A percentile compares a stretch with the other conserved stretches of the same genome.
Evolutionary conservation across 2,888 invertebrate genomes (phyloP).

Genomic region (Dioctria linearis): DNA sequence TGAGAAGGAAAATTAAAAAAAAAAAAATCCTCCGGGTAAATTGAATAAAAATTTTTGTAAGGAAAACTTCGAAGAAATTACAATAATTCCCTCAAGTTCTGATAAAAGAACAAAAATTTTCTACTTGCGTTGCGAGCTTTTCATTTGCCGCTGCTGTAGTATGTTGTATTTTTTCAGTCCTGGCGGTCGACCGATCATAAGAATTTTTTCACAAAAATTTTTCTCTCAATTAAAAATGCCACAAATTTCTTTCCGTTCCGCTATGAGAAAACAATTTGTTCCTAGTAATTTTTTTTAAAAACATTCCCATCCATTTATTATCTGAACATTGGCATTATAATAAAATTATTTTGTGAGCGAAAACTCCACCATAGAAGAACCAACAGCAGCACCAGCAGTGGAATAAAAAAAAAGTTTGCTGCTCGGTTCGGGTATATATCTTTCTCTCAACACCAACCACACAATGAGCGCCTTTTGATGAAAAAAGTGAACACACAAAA

Average conservation of each 20-base stretch:
- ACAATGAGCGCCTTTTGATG: slow-evolving; percentile 56
- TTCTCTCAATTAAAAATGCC: neutral
- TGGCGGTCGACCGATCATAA: slow-evolving; percentile 25
- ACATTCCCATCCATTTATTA: neutral
- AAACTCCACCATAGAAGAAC: slow-evolving; percentile 27
- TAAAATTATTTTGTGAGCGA: neutral
- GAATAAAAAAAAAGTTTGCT: slow-evolving; percentile 46
- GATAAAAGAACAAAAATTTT: slow-evolving; percentile 42
- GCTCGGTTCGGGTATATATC: slow-evolving; percentile 27
- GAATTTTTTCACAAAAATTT: slow-evolving; percentile 17
- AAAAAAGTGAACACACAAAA: slow-evolving; percentile 57
- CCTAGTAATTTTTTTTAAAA: neutral
- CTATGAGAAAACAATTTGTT: neutral
- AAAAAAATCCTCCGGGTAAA: neutral
- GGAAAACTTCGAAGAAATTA: slow-evolving; percentile 12
- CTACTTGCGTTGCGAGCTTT: slow-evolving; percentile 37
- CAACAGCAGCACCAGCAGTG: slow-evolving; percentile 47
- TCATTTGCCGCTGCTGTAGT: slow-evolving; percentile 16
- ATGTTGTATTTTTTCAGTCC: slow-evolving; percentile 1
- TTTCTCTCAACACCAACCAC: slow-evolving; percentile 49
- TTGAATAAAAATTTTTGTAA: slow-evolving; percentile 22
- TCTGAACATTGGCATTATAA: slow-evolving; percentile 6
- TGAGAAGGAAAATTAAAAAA: neutral
- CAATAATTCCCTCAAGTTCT: slow-evolving; percentile 28
- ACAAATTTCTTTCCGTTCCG: neutral